Percentiles rank a stretch among this genome's conserved stretches.
Conservation (phyloP, 2,888 invertebrate species). For the Octodonta nipae region DNA sequence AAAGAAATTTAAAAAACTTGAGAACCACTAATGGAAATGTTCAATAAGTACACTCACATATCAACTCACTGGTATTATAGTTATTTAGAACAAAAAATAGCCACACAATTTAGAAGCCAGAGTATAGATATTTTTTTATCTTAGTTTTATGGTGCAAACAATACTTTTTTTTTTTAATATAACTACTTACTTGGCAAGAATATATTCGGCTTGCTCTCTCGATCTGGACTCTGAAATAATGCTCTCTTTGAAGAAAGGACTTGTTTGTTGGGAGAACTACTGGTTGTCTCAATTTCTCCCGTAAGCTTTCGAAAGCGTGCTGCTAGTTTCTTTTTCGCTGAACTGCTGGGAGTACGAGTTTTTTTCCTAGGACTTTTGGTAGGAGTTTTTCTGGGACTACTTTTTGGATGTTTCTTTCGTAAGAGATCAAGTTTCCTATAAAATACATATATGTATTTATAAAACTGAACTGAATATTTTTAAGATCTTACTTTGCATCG, state of each 20-base stretch:
- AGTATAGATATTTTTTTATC: no score
- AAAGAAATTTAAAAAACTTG: no score
- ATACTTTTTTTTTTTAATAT: no score
- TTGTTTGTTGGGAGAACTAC: conserved; percentile 15
- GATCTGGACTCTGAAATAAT: conserved; percentile 57
- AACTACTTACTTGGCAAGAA: conserved; percentile 18
- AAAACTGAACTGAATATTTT: conserved; percentile 6
- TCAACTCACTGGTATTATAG: no score
- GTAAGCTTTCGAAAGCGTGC: conserved; percentile 23
- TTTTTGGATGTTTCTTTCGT: conserved; percentile 27
- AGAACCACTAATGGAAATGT: no score
- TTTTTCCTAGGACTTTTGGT: conserved; percentile 40
- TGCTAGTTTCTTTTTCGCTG: conserved; percentile 45
- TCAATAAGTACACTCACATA: no score
- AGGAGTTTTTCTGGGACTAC: conserved; percentile 38
- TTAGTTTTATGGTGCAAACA: no score
- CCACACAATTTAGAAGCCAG: no score
- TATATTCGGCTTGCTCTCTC: conserved; percentile 15
- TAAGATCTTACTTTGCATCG: conserved; percentile 45
- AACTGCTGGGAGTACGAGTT: conserved; percentile 44
- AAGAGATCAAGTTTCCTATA: conserved; percentile 34
- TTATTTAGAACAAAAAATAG: no score
- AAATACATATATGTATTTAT: conserved; percentile 4
- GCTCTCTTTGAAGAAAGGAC: conserved; percentile 46
- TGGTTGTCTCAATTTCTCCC: conserved; percentile 21